Conservation (phyloP, 2,888 invertebrate genomes). For the Rhamphomyia laevipes region DNA sequence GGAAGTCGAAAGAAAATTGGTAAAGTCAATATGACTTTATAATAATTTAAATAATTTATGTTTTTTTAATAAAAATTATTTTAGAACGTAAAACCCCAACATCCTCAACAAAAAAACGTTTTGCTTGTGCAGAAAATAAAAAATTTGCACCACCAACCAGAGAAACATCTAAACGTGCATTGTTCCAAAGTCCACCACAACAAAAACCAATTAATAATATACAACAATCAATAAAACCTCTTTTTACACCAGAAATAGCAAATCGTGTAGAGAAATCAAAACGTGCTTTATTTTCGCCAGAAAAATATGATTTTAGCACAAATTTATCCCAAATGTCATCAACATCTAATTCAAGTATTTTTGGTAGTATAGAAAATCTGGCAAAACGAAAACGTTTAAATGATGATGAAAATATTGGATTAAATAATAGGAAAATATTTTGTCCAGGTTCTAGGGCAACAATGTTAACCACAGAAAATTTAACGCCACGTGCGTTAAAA, state of each 20-base stretch:
- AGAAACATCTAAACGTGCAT: slow-evolving; percentile 55
- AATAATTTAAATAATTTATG: too few relatives aligned
- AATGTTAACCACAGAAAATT: background rate
- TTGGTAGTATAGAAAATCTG: background rate
- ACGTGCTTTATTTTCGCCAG: slow-evolving; percentile 54
- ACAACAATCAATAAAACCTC: slow-evolving; percentile 21
- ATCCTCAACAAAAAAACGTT: slow-evolving; percentile 29
- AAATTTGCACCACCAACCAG: slow-evolving; percentile 30
- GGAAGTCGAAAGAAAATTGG: slow-evolving; percentile 38
- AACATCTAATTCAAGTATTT: background rate
- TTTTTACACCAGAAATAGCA: slow-evolving; percentile 36
- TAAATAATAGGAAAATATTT: slow-evolving; percentile 10
- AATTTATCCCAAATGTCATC: slow-evolving; percentile 5
- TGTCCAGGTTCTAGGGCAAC: background rate
- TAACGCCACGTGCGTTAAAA: slow-evolving; percentile 32
- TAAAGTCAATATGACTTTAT: slow-evolving; percentile 12
- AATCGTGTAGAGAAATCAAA: slow-evolving; percentile 48
- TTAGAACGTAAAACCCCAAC: slow-evolving; percentile 30
- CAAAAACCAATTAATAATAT: slow-evolving; percentile 17
- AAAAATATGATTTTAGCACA: slow-evolving; percentile 20
- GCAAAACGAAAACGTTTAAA: slow-evolving; percentile 7
- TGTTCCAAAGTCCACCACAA: slow-evolving; percentile 61
- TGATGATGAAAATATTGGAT: slow-evolving; percentile 23
- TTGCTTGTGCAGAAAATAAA: background rate
- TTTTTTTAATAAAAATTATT: background rate